phyloP scores from a whole-genome alignment of 1,140 invertebrate genomes.

The Rhizoglyphus robini region DNA sequence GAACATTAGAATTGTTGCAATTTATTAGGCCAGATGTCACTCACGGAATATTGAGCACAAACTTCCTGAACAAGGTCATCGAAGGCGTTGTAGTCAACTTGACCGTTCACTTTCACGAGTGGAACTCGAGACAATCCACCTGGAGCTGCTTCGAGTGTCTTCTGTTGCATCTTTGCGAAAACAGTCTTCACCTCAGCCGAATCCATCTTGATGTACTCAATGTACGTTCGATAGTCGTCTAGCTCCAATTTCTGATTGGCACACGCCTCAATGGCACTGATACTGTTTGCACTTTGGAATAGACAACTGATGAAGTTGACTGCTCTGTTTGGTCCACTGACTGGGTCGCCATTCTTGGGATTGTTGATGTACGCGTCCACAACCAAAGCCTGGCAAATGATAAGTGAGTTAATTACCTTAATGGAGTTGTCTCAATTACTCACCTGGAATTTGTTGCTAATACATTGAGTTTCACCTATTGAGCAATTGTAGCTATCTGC shows the following conservation, averaged over 20 bases:
- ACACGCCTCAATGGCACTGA: conserved; percentile 1
- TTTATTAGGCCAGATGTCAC: neutral
- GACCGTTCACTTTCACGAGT: neutral
- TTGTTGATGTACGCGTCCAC: neutral
- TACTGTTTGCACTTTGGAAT: neutral
- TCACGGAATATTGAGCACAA: conserved; percentile 3
- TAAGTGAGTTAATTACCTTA: neutral
- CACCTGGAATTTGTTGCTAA: conserved; percentile 12
- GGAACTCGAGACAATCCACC: neutral
- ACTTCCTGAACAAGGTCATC: conserved; percentile 20
- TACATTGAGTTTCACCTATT: neutral
- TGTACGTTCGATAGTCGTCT: neutral
- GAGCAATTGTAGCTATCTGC: neutral
- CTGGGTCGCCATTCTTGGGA: conserved; percentile 10
- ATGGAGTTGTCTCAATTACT: neutral
- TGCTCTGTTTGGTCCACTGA: conserved; percentile 13
- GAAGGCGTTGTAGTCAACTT: neutral
- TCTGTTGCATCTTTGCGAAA: conserved; percentile 13
- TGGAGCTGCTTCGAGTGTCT: neutral
- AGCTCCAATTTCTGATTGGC: neutral
- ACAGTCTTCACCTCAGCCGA: conserved; percentile 1
- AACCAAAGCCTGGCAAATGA: conserved; percentile 16
- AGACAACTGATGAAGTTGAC: conserved; percentile 19
- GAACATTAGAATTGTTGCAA: neutral
- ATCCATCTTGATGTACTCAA: neutral